Evolutionary conservation across 1,140 invertebrate genomes (phyloP).

Genomic region (Drosophila burlai): DNA sequence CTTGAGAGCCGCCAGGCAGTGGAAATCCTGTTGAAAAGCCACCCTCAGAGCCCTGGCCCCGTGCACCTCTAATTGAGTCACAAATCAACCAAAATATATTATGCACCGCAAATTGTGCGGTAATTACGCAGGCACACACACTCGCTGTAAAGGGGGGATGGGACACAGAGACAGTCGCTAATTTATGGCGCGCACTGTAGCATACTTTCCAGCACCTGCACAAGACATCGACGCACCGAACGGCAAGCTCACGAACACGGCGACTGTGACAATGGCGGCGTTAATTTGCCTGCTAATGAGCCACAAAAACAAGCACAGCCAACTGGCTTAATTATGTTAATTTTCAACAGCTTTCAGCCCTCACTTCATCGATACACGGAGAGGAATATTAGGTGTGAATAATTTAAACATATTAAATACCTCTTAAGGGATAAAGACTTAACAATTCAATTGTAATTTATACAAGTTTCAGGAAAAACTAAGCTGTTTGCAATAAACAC

Average conservation of each 20-base stretch:
- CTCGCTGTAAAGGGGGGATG: not conserved
- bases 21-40: slow-evolving; percentile 52
- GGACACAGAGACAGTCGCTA: slow-evolving; percentile 52
- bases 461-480: too few species aligned
- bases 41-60: not conserved
- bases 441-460: too few species aligned
- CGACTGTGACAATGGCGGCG: slow-evolving; percentile 54
- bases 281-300: slow-evolving; percentile 80
- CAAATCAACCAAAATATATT: slow-evolving; percentile 85
- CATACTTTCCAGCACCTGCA: slow-evolving; percentile 73
- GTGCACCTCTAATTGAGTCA: slow-evolving; percentile 82
- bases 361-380: slow-evolving; percentile 8
- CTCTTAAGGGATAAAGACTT: too few species aligned
- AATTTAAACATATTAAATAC: too few species aligned
- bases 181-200: slow-evolving; percentile 73
- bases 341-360: slow-evolving; percentile 31
- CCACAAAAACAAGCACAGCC: slow-evolving; percentile 61
- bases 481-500: too few species aligned
- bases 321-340: slow-evolving; percentile 72
- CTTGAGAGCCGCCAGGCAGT: slow-evolving; percentile 69
- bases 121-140: slow-evolving; percentile 52
- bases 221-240: slow-evolving; percentile 47
- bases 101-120: slow-evolving; percentile 73
- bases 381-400: not conserved
- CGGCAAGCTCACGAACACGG: slow-evolving; percentile 11